A percentile compares a stretch with the other conserved stretches of the same genome.
These are phyloP conservation scores for Heliconius melpomene DNA, from an alignment of 1,140 invertebrate genomes.

Conservation along the genomic window DNA sequence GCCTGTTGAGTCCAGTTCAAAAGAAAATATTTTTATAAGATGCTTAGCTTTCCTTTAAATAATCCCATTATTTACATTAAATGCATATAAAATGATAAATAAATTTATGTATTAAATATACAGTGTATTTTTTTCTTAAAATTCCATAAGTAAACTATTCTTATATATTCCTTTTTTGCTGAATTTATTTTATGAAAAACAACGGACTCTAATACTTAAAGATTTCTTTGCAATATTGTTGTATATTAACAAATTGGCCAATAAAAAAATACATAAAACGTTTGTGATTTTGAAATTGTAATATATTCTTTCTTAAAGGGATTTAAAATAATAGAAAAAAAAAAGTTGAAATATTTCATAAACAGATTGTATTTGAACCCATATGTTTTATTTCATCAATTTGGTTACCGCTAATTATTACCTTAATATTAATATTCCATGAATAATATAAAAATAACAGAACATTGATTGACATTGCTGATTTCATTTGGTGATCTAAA, in stretches of 20 bases:
- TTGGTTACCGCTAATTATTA: conserved; percentile 29
- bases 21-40: conserved; percentile 79
- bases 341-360: conserved; percentile 39
- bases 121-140: conserved; percentile 22
- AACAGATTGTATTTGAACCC: conserved; percentile 51
- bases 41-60: conserved; percentile 79
- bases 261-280: too few relatives aligned
- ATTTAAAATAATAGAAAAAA: neutral
- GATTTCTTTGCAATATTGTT: too few relatives aligned
- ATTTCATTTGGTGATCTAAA: conserved; percentile 28
- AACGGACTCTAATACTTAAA: too few relatives aligned
- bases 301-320: neutral
- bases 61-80: conserved; percentile 76
- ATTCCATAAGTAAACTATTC: neutral
- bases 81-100: conserved; percentile 67
- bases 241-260: too few relatives aligned
- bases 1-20: conserved; percentile 66
- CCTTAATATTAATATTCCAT: conserved; percentile 30
- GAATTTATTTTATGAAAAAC: too few relatives aligned
- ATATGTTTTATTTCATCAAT: conserved; percentile 34
- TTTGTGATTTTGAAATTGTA: neutral
- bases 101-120: conserved; percentile 68
- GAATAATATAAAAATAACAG: conserved; percentile 36
- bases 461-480: conserved; percentile 31
- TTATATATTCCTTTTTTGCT: too few relatives aligned